Evolutionary conservation across 2,113 vertebrate species (phyloP).

Genomic region (Tragulus kanchil): DNA sequence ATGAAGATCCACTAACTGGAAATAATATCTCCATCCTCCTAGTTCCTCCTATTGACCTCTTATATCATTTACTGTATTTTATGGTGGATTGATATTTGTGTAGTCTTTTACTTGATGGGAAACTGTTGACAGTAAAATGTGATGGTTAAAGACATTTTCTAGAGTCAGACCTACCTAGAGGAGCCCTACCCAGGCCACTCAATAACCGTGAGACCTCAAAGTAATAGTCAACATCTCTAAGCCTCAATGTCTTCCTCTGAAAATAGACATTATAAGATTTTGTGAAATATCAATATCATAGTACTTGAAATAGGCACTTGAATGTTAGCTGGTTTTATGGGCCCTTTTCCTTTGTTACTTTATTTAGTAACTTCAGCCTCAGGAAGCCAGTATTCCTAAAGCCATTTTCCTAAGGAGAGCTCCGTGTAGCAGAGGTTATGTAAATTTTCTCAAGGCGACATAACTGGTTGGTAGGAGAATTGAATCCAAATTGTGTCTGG

Average conservation of each 20-base stretch:
- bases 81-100: not conserved
- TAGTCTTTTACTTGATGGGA: slow-evolving; percentile 12
- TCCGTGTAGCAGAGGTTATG: not conserved
- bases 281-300: not conserved
- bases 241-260: slow-evolving; percentile 21
- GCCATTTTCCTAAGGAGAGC: not conserved
- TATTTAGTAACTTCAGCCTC: slow-evolving; percentile 16
- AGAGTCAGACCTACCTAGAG: not conserved
- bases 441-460: slow-evolving; percentile 26
- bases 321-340: not conserved
- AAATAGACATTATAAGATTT: not conserved
- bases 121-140: slow-evolving; percentile 43
- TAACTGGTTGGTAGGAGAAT: not conserved
- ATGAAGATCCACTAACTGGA: slow-evolving; percentile 30
- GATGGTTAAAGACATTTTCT: slow-evolving; percentile 12
- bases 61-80: slow-evolving; percentile 32
- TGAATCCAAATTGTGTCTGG: slow-evolving; percentile 19
- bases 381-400: slow-evolving; percentile 11
- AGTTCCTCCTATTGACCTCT: not conserved
- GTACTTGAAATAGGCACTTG: not conserved
- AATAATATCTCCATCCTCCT: not conserved
- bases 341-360: not conserved
- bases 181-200: not conserved
- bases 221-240: not conserved
- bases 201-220: slow-evolving; percentile 48